phyloP scores from a whole-genome alignment of 2,888 invertebrate species.

The Callyntrura sp. region DNA sequence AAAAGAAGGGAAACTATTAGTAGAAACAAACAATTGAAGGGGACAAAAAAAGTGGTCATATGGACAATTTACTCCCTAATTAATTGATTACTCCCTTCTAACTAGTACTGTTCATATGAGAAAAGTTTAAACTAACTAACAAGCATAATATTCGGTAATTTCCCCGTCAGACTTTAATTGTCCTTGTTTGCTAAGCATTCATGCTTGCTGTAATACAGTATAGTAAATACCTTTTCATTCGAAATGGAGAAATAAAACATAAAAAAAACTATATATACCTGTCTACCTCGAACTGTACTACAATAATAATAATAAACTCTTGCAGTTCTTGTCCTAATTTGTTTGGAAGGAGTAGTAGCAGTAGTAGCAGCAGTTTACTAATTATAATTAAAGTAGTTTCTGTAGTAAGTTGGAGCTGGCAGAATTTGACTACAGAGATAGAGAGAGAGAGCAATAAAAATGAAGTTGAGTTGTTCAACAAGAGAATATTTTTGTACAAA shows the following conservation, averaged over 20 bases:
- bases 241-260: not conserved
- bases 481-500: slow-evolving; percentile 65
- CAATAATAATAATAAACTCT: too few relatives aligned
- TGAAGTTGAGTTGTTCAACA: not conserved
- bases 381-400: not conserved
- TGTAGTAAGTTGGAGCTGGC: not conserved
- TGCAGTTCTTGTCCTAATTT: not conserved
- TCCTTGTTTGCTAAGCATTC: not conserved
- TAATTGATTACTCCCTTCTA: not conserved
- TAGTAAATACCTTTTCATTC: too few relatives aligned
- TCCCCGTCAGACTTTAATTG: not conserved
- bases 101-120: not conserved
- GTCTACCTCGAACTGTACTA: too few relatives aligned
- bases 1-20: not conserved
- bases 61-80: not conserved
- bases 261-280: slow-evolving; percentile 12
- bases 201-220: not conserved
- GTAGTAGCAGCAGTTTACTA: slow-evolving; percentile 1
- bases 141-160: not conserved
- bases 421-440: not conserved
- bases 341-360: slow-evolving; percentile 8
- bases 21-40: not conserved
- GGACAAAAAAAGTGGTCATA: too few relatives aligned
- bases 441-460: slow-evolving; percentile 26
- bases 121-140: not conserved